Evolutionary conservation across 2,113 vertebrate species (phyloP).

Genomic region (Cololabis saira): DNA sequence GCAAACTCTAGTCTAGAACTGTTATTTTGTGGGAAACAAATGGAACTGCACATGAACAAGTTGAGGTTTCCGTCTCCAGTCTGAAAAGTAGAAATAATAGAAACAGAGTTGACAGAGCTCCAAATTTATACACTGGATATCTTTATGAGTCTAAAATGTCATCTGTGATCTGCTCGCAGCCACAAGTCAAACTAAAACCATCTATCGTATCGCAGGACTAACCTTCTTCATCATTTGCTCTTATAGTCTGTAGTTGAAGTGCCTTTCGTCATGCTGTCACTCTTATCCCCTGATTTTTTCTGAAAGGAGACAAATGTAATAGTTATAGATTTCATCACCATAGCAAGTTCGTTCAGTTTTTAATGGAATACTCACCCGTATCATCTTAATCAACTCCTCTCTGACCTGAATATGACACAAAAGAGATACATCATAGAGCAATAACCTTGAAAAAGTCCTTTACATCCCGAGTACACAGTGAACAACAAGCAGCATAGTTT

Average conservation of each 20-base stretch:
- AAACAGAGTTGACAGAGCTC: too few species aligned
- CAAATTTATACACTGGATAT: too few species aligned
- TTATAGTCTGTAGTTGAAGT: constrained; percentile 49
- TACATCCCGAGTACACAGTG: too few species aligned
- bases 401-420: constrained; percentile 63
- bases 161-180: too few species aligned
- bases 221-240: constrained; percentile 58
- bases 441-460: too few species aligned
- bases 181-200: too few species aligned
- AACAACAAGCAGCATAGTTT: too few species aligned
- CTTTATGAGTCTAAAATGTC: too few species aligned
- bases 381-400: constrained; percentile 64
- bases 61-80: constrained; percentile 1
- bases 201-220: background rate
- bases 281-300: constrained; percentile 42
- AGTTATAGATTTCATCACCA: background rate
- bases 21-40: background rate
- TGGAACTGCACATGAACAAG: background rate
- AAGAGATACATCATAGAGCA: background rate
- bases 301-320: constrained; percentile 25
- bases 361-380: constrained; percentile 51
- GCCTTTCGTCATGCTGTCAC: constrained; percentile 44
- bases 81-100: constrained; percentile 34
- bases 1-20: background rate
- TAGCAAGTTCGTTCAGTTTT: background rate